A percentile compares a stretch with the other conserved stretches of the same genome.
phyloP scores from a whole-genome alignment of 2,797 vertebrate genomes.

The Champsocephalus gunnari region DNA sequence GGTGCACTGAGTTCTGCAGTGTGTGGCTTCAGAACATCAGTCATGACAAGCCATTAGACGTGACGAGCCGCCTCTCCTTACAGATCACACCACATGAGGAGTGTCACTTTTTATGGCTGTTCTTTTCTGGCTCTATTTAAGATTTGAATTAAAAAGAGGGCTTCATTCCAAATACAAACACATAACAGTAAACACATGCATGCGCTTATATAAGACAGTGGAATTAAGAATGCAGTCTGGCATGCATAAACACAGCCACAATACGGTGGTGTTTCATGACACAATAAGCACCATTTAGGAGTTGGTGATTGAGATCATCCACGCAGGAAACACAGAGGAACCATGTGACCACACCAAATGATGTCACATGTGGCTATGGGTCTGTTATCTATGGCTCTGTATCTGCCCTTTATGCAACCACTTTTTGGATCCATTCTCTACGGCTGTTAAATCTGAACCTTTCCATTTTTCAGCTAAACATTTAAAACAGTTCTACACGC shows the following conservation, averaged over 20 bases:
- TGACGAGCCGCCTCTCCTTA: slow-evolving; percentile 12
- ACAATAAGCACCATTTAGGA: slow-evolving; percentile 17
- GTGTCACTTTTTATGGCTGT: slow-evolving; percentile 2
- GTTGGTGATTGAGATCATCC: slow-evolving; percentile 6
- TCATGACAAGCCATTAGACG: slow-evolving; percentile 43
- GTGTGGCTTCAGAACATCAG: slow-evolving; percentile 44
- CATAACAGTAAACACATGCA: background rate
- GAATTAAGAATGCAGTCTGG: background rate
- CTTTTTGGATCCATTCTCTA: background rate
- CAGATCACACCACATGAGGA: slow-evolving; percentile 26
- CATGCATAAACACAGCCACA: slow-evolving; percentile 1
- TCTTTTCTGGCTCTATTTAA: slow-evolving; percentile 37
- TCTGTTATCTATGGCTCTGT: slow-evolving; percentile 17
- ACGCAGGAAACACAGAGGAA: background rate
- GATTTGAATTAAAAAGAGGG: background rate
- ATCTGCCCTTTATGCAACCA: slow-evolving; percentile 14
- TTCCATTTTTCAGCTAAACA: slow-evolving; percentile 2
- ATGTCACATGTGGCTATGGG: slow-evolving; percentile 34
- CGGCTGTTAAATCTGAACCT: slow-evolving; percentile 8
- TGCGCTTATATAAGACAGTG: background rate
- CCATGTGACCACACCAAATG: slow-evolving; percentile 41
- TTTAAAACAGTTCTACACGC: background rate
- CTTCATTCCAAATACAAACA: background rate
- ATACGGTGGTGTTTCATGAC: slow-evolving; percentile 6
- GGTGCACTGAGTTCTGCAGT: slow-evolving; percentile 30